Percentiles rank a stretch among this genome's conserved stretches.
phyloP scores from a whole-genome alignment of 2,113 vertebrate genomes.

The Craseonycteris thonglongyai region DNA sequence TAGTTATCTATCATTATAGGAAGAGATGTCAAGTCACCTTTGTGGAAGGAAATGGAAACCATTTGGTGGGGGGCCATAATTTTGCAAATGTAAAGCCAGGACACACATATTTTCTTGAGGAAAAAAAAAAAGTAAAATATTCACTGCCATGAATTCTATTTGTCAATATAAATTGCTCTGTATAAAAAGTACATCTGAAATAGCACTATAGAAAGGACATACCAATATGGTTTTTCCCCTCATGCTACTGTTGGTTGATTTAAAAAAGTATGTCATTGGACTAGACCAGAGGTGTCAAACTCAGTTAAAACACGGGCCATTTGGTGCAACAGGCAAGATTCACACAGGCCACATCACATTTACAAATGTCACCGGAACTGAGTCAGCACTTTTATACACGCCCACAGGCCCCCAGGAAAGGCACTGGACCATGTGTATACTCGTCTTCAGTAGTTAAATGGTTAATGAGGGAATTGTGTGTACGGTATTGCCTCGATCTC shows the following conservation, averaged over 20 bases:
- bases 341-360: too few species aligned
- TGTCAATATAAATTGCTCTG: constrained; percentile 27
- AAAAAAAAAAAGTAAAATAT: constrained; percentile 27
- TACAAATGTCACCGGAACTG: too few species aligned
- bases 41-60: not conserved
- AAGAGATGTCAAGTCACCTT: not conserved
- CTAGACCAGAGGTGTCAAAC: too few species aligned
- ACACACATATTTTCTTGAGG: not conserved
- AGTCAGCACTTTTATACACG: too few species aligned
- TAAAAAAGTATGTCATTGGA: not conserved
- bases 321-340: too few species aligned
- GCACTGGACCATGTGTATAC: too few species aligned
- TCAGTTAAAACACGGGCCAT: too few species aligned
- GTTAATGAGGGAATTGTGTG: too few species aligned
- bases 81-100: not conserved
- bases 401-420: too few species aligned
- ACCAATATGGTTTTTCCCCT: not conserved
- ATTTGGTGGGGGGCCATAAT: not conserved
- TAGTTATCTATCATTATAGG: not conserved
- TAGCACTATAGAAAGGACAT: not conserved
- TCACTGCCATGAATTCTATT: constrained; percentile 21
- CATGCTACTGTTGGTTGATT: not conserved
- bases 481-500: too few species aligned
- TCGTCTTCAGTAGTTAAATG: too few species aligned
- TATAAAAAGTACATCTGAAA: not conserved